Conservation (phyloP, 1,140 invertebrate species). For the Trachymyrmex cornetzi region DNA sequence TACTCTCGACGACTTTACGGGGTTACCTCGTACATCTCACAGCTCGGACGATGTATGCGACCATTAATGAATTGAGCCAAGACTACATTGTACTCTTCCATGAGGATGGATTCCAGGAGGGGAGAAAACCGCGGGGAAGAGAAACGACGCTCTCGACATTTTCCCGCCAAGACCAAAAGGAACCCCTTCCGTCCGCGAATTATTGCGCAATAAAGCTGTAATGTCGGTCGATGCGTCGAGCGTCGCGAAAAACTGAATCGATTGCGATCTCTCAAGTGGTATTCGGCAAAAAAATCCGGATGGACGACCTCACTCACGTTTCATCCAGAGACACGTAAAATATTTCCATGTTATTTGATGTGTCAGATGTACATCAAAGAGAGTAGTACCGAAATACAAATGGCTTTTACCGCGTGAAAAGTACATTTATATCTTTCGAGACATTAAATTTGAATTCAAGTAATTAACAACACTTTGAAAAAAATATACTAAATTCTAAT, state of each 20-base stretch:
- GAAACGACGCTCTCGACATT: constrained; percentile 36
- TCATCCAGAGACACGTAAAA: background rate
- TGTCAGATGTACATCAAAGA: background rate
- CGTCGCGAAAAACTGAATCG: constrained; percentile 29
- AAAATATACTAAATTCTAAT: too few relatives aligned
- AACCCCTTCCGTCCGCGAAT: constrained; percentile 43
- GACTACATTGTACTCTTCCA: constrained; percentile 34
- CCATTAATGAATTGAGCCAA: constrained; percentile 69
- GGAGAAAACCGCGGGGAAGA: background rate
- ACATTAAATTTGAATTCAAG: background rate
- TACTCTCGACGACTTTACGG: constrained; percentile 54
- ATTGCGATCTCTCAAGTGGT: constrained; percentile 23
- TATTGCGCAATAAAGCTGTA: constrained; percentile 63
- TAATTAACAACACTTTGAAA: background rate
- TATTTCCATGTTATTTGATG: background rate
- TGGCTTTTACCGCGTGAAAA: background rate
- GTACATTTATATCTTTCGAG: background rate
- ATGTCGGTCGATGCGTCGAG: constrained; percentile 39
- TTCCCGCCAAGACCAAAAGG: background rate
- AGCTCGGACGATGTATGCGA: constrained; percentile 43
- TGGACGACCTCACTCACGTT: background rate
- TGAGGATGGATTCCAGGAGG: constrained; percentile 2
- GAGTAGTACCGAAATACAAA: background rate
- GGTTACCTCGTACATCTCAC: constrained; percentile 43
- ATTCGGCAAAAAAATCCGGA: constrained; percentile 25